A percentile compares a stretch with the other conserved stretches of the same genome.
phyloP scores from a whole-genome alignment of 2,797 vertebrate species.

The Danio choprae region DNA sequence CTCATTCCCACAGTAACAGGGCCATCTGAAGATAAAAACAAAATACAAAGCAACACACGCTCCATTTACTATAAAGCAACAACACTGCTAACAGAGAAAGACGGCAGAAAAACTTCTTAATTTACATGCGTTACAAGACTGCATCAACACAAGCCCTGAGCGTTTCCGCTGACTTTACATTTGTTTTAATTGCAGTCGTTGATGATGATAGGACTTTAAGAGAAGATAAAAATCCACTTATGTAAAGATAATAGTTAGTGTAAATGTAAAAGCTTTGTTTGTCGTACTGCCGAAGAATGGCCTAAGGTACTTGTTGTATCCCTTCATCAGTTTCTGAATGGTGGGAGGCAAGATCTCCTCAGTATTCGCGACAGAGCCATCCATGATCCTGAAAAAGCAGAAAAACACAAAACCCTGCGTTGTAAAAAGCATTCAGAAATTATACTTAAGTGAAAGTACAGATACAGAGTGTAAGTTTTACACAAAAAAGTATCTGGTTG shows the following conservation, averaged over 20 bases:
- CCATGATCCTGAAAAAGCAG: constrained; percentile 74
- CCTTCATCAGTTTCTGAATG: constrained; percentile 92
- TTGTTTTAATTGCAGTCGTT: constrained; percentile 39
- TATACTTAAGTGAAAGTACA: background rate
- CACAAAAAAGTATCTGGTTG: no score
- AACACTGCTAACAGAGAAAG: constrained; percentile 10
- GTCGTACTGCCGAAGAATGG: constrained; percentile 92
- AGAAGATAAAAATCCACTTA: constrained; percentile 41
- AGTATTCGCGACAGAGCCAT: constrained; percentile 74
- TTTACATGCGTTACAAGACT: constrained; percentile 39
- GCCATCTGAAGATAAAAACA: constrained; percentile 76
- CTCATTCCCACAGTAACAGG: constrained; percentile 94
- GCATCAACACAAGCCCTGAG: constrained; percentile 28
- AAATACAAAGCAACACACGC: constrained; percentile 5
- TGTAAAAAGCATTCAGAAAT: no score
- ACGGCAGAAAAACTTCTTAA: constrained; percentile 26
- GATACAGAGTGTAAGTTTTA: background rate
- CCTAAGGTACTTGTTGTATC: constrained; percentile 94
- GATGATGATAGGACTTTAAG: constrained; percentile 35
- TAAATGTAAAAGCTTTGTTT: constrained; percentile 56
- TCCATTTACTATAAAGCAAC: background rate
- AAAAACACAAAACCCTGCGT: constrained; percentile 30
- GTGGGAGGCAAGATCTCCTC: constrained; percentile 90
- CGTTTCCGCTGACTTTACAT: constrained; percentile 26
- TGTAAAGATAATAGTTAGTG: constrained; percentile 37